phyloP scores from a whole-genome alignment of 2,888 invertebrate genomes.

The Chrysolina americana region DNA sequence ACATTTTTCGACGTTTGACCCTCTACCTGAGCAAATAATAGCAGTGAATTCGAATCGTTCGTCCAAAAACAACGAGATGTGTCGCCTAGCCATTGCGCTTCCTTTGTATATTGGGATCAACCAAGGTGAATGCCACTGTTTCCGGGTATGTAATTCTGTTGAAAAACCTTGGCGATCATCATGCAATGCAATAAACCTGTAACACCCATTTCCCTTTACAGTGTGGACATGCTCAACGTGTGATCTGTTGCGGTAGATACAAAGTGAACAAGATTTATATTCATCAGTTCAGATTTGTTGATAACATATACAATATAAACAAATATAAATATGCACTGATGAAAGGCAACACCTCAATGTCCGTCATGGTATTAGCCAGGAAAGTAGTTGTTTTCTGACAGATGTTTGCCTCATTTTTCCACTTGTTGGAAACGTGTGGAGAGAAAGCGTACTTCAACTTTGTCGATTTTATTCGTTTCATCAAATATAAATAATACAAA shows the following conservation, averaged over 20 bases:
- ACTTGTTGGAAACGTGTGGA: too few relatives aligned
- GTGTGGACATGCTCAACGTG: neutral
- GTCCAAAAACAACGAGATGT: constrained; percentile 47
- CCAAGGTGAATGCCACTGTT: constrained; percentile 59
- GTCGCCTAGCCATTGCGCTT: constrained; percentile 51
- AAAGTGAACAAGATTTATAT: too few relatives aligned
- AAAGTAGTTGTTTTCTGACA: too few relatives aligned
- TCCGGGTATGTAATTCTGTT: constrained; percentile 57
- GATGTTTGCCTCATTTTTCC: too few relatives aligned
- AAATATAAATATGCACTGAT: too few relatives aligned
- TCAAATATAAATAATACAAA: too few relatives aligned
- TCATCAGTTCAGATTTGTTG: too few relatives aligned
- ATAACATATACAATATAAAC: too few relatives aligned
- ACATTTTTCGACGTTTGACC: neutral
- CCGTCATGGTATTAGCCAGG: too few relatives aligned
- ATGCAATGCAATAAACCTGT: constrained; percentile 50
- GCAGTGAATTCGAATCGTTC: constrained; percentile 18
- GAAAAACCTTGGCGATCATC: constrained; percentile 59
- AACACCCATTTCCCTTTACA: constrained; percentile 18
- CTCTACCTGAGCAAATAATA: neutral
- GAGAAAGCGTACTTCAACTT: too few relatives aligned
- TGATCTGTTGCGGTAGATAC: neutral
- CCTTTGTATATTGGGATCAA: constrained; percentile 57
- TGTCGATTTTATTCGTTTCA: too few relatives aligned
- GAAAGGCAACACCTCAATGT: too few relatives aligned